A percentile compares a stretch with the other conserved stretches of the same genome.
Evolutionary conservation across 2,113 vertebrate species (phyloP).

Genomic region (Elanoides forficatus): DNA sequence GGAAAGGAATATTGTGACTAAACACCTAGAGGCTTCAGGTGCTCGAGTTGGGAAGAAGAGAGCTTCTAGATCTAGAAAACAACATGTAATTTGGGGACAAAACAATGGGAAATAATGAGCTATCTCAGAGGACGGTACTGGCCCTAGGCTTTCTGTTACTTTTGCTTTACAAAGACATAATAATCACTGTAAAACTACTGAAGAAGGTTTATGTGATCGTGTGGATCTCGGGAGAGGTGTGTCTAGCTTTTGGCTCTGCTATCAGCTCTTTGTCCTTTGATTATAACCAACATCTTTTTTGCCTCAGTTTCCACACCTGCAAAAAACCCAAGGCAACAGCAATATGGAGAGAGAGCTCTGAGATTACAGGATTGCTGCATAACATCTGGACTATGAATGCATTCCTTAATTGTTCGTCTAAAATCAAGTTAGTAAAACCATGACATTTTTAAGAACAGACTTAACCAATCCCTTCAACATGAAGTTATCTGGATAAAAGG

Average conservation of each 20-base stretch:
- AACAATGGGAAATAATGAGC: not conserved
- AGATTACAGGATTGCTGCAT: accelerated
- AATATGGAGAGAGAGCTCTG: not conserved
- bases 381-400: not conserved
- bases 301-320: not conserved
- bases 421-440: not conserved
- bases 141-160: not conserved
- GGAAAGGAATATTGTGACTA: not conserved
- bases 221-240: not conserved
- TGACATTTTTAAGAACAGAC: not conserved
- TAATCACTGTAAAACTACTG: not conserved
- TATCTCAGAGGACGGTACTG: accelerated
- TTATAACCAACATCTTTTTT: not conserved
- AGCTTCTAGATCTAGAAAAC: not conserved
- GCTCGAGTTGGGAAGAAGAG: not conserved
- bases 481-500: not conserved
- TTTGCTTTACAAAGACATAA: not conserved
- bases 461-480: not conserved
- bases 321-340: not conserved
- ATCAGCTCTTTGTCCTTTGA: not conserved
- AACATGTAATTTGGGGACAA: not conserved
- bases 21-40: not conserved
- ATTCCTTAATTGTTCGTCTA: not conserved
- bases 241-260: not conserved
- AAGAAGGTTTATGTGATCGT: not conserved